A percentile compares a stretch with the other conserved stretches of the same genome.
Evolutionary conservation across 1,140 invertebrate genomes (phyloP).

Genomic region (Microplitis mediator): DNA sequence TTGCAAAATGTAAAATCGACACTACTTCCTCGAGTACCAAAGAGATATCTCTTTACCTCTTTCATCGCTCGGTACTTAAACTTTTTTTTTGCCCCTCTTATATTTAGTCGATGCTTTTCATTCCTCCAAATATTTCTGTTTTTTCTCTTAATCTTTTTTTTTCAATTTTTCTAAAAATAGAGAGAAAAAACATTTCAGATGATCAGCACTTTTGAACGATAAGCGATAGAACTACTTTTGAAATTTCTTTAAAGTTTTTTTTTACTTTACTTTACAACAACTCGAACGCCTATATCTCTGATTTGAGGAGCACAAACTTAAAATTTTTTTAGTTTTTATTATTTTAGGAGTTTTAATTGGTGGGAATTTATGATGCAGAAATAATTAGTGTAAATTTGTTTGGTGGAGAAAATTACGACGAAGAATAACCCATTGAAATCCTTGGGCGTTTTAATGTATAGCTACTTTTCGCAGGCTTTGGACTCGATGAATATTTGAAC

Average conservation of each 20-base stretch:
- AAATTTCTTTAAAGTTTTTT: neutral
- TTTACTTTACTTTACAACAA: too few relatives aligned
- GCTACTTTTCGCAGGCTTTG: constrained; percentile 36
- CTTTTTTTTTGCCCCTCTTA: constrained; percentile 16
- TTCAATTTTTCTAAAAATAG: too few relatives aligned
- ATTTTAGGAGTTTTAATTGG: too few relatives aligned
- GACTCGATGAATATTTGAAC: constrained; percentile 8
- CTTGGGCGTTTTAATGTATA: constrained; percentile 35
- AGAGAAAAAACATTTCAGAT: too few relatives aligned
- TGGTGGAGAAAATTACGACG: constrained; percentile 20
- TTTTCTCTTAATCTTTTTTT: too few relatives aligned
- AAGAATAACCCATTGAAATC: constrained; percentile 28
- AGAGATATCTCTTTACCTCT: constrained; percentile 10
- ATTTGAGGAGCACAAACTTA: too few relatives aligned
- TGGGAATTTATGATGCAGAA: too few relatives aligned
- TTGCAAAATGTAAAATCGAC: constrained; percentile 38
- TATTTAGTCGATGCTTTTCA: neutral
- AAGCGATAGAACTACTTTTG: too few relatives aligned
- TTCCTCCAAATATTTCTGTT: neutral
- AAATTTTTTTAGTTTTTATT: too few relatives aligned
- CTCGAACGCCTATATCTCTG: too few relatives aligned
- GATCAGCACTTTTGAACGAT: too few relatives aligned
- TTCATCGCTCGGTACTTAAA: constrained; percentile 11
- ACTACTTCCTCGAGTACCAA: constrained; percentile 18
- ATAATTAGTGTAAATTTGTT: too few relatives aligned